Evolutionary conservation across 2,113 vertebrate species (phyloP).

Genomic region (Aramus guarauna): DNA sequence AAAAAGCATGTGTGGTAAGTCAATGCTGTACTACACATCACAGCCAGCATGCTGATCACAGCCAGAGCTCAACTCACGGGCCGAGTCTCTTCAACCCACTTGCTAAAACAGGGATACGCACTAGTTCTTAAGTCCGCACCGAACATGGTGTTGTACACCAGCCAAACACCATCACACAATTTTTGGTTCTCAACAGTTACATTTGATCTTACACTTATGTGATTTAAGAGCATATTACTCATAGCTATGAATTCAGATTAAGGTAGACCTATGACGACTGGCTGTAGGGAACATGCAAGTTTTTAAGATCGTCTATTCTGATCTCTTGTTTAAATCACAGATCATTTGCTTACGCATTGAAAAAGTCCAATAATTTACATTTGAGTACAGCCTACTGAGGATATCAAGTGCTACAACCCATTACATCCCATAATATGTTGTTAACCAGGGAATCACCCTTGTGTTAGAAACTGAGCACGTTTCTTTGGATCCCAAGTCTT

Average conservation of each 20-base stretch:
- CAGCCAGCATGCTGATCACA: neutral
- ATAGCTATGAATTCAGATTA: neutral
- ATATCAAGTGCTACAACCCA: neutral
- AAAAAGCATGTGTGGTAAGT: neutral
- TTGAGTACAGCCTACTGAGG: neutral
- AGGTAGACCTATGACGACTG: neutral
- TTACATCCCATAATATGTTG: neutral
- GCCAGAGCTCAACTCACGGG: neutral
- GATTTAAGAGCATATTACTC: neutral
- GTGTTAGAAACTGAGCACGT: neutral
- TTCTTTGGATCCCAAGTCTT: neutral
- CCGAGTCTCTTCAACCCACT: neutral
- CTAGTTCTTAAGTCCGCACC: neutral
- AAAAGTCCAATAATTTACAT: neutral
- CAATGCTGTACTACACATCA: neutral
- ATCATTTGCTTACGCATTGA: neutral
- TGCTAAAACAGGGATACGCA: neutral
- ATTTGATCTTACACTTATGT: neutral
- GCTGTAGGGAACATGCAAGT: neutral
- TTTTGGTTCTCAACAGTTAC: fast-evolving
- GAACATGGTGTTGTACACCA: neutral
- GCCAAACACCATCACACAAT: neutral
- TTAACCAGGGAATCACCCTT: neutral
- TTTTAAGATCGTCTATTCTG: neutral
- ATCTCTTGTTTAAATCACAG: neutral